Conservation (phyloP, 2,113 vertebrate species). For the Glareola pratincola region DNA sequence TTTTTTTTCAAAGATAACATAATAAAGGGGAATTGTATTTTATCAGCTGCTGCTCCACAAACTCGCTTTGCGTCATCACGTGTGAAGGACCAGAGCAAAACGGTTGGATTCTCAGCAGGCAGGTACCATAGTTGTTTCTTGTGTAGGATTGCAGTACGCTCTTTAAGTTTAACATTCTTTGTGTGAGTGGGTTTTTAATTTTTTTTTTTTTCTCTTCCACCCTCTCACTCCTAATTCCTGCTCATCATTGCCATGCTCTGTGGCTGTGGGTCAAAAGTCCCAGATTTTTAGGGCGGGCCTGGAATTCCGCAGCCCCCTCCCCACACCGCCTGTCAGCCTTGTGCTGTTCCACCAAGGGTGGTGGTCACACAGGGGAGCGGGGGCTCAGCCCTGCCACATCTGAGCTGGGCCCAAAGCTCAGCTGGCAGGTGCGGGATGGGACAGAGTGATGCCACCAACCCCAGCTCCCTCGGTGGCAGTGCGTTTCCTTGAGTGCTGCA, state of each 20-base stretch:
- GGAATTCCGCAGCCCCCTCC: neutral
- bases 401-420: neutral
- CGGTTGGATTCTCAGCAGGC: neutral
- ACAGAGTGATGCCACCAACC: neutral
- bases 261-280: neutral
- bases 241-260: neutral
- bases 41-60: neutral
- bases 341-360: no score
- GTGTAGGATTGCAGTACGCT: neutral
- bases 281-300: neutral
- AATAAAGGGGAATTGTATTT: neutral
- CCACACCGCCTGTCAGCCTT: neutral
- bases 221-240: neutral
- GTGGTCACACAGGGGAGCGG: accelerated
- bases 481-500: neutral
- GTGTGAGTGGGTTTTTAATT: neutral
- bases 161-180: neutral
- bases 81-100: neutral
- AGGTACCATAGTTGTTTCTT: accelerated
- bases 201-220: neutral
- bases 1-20: neutral
- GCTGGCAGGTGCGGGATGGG: neutral
- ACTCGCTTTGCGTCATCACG: neutral
- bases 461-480: neutral
- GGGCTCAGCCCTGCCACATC: neutral